Base-by-base conservation (phyloP, 1,140 invertebrate genomes). In the Hycleus cichorii region DNA sequence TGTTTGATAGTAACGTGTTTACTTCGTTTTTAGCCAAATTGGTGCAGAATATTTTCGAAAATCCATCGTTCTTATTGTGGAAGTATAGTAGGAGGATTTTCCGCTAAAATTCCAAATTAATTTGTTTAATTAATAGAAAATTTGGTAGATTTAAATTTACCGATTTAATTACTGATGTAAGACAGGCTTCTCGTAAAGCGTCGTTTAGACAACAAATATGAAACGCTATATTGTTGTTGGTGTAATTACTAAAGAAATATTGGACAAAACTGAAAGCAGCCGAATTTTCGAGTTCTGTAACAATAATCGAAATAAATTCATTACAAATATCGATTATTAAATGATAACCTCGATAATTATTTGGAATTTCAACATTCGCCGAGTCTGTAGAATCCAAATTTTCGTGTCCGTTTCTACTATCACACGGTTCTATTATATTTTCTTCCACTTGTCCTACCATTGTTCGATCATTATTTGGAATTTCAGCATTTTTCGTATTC, bases 61-160 rank as follows among this genome's bases (percentile, higher is more conserved):
- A 68, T 6, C 39, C 18, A 44, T 66, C 58, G 24, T 48, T 47
- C 9, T 60, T 59, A 39, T 66, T 66, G 49, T 68, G 64, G 7
- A 68, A 47, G 49, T 66, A 68, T 0, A 68, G 45, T 9, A 62
- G 48, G n/a, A 68, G 18, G 0, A 58, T 46, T 42, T 65, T 66
- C 38, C 58, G 48, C 66, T 68, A 52, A 49, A 59, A 58, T 18
- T 18, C 2, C 44, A 39, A 40, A 47, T 39, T 50, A 43, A 52
- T 32, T 49, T 6, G n/a, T 38, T 52, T 10, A 39, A 38, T 8
- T 12, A 54, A 49, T 49, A 1, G 32, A 27, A 25, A 39, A 39
- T 25, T 26, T 42, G 4, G 4, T 26, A 43, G 38, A 25, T 43
- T 18, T 18, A 1, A 18, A 49, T 24, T 57, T 52, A 65, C 63